Evolutionary conservation across 1,140 invertebrate species (phyloP).

Genomic region (Bombus huntii): DNA sequence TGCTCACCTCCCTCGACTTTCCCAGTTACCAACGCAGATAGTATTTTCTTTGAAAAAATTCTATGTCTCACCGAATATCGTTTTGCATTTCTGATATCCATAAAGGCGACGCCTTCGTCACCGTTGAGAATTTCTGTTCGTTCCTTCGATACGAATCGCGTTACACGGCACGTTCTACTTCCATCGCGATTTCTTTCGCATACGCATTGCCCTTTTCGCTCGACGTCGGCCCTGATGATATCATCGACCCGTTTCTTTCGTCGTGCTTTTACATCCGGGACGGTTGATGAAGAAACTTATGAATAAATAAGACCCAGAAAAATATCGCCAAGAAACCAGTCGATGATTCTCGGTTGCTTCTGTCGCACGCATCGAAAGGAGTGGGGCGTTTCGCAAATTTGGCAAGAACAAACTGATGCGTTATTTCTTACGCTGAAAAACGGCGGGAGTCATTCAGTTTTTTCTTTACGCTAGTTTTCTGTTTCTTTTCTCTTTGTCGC

Average conservation of each 20-base stretch:
- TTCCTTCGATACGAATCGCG: background rate
- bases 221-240: background rate
- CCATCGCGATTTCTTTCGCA: background rate
- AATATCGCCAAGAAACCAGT: conserved; percentile 28
- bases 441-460: conserved; percentile 5
- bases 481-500: background rate
- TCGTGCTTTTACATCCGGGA: conserved; percentile 34
- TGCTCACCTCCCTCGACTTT: too few relatives aligned
- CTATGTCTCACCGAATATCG: too few relatives aligned
- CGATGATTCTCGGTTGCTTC: background rate
- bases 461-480: background rate
- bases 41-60: background rate
- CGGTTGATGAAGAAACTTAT: conserved; percentile 29
- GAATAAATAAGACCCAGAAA: conserved; percentile 38
- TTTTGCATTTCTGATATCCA: background rate
- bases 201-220: background rate
- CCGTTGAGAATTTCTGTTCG: background rate
- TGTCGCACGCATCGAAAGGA: background rate
- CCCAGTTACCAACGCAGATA: background rate
- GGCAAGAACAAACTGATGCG: conserved; percentile 32
- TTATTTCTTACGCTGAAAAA: conserved; percentile 26
- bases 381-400: background rate
- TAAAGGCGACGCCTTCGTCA: background rate
- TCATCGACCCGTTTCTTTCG: conserved; percentile 14
- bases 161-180: background rate